Base-by-base conservation (phyloP, 1,140 invertebrate species). In the Zeugodacus cucurbitae region DNA sequence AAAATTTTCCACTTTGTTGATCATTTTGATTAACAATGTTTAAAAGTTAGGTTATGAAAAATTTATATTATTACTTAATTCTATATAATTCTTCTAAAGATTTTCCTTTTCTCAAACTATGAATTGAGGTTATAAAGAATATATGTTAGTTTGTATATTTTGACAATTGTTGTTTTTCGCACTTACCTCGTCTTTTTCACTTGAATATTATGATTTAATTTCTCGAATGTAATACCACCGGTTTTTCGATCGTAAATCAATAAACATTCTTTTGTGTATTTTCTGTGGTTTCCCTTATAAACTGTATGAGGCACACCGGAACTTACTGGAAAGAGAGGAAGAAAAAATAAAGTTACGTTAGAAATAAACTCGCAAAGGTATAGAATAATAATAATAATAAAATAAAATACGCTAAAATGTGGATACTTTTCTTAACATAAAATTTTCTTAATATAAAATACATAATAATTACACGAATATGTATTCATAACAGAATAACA, bases 251-350 rank as follows among this genome's bases (percentile, higher is more conserved):
- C 98, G 89, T 98, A 97, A 87, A 99, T 98, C 14, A 99, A 95
- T 67, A 99, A 97, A 94, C 98, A 99, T 95, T 99, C 98, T 94
- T 98, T 96, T 97, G 96, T 95, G 93, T 97, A 98, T 62, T 97
- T 97, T 91, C 96, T 95, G 92, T 98, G 97, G 91, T 97, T 97
- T 70, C 98, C 98, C 94, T 98, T 98, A 93, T 98, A 99, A 86
- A 99, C 97, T 89, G 98, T 99, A 90, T 98, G 97, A 87, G 96
- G 95, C 57, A 97, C 96, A 54, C 97, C 98, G 89, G 97, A 96
- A 88, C 97, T 97, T 91, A 91, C 92, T 93, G 90, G 1, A 92
- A 88, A 67, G 32, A 87, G 26, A 87, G 58, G n/a, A n/a, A 74
- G 22, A 26, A 88, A 20, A 57, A n/a, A 64, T 41, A 48, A 11